Base-by-base conservation (phyloP, 2,888 invertebrate genomes). In the Lithophane ornitopus region DNA sequence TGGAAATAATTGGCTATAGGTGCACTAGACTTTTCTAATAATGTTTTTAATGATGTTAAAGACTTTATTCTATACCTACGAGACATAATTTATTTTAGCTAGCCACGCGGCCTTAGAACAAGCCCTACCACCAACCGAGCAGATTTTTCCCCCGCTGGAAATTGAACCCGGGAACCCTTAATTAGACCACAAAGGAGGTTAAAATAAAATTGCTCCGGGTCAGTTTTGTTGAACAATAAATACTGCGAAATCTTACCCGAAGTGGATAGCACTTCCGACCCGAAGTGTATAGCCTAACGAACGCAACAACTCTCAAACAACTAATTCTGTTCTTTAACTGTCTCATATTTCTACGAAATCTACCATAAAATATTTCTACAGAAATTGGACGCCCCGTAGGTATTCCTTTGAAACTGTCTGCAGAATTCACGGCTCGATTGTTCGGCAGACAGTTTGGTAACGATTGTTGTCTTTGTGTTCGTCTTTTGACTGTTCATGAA, bases 401-500 rank as follows among this genome's bases (percentile, higher is more conserved):
- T 58, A 62, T 56, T 49, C 56, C 67, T 79, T 84, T 79, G 72
- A 52, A 67, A 59, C 39, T 68, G 26, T 79, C 46, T 22, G 7
- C 26, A 41, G 1, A 58, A 22, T 71, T 71, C 67, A 79, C 58
- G 58, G 54, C 4, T 70, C 52, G 28, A 4, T 84, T 63, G 46
- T 28, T 34, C 62, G 28, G 44, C 8, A 44, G 46, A 34, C 52
- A 79, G 46, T 68, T 79, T 70, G 49, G 26, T 84, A 79, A 63
- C 34, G 62, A 80, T 44, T 62, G 39, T 14, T 41, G 22, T 54
- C 26, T 62, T 77, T 59, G 22, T 49, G 4, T 69, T 14, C n/a
- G 11, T 49, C 22, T 81, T 52, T 74, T 59, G 28, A 28, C 34
- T 52, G 12, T 75, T 66, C 11, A 44, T 49, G 26, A 34, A 26